These are phyloP conservation scores for Eulemur albifrons DNA, from an alignment of 2,797 vertebrate genomes.

Conservation along the genomic window DNA sequence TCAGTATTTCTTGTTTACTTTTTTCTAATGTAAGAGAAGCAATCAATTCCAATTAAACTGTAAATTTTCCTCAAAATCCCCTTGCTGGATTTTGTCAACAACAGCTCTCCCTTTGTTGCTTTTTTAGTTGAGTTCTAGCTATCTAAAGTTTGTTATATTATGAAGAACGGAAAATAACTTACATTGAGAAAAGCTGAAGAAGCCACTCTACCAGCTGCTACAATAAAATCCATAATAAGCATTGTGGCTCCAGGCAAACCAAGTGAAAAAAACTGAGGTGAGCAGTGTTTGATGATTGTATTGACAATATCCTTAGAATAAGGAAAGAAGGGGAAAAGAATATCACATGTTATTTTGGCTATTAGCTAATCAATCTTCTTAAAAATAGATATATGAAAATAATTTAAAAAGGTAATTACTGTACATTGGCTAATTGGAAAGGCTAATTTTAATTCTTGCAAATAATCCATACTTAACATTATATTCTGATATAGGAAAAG, in stretches of 20 bases:
- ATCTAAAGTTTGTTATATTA: neutral
- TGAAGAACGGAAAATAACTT: slow-evolving; percentile 78
- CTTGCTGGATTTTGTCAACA: slow-evolving; percentile 33
- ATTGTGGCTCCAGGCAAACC: slow-evolving; percentile 97
- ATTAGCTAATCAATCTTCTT: slow-evolving; percentile 54
- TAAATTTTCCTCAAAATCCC: neutral
- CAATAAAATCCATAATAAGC: slow-evolving; percentile 98
- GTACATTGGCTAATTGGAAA: slow-evolving; percentile 25
- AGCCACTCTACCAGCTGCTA: slow-evolving; percentile 96
- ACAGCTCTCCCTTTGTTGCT: neutral
- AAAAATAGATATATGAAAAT: slow-evolving; percentile 42
- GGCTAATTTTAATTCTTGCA: slow-evolving; percentile 41
- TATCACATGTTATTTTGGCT: slow-evolving; percentile 51
- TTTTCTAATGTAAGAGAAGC: neutral
- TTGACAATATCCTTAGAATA: slow-evolving; percentile 95
- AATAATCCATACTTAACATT: slow-evolving; percentile 20
- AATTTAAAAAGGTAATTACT: slow-evolving; percentile 40
- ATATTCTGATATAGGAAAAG: slow-evolving; percentile 37
- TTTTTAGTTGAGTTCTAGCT: neutral
- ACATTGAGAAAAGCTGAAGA: slow-evolving; percentile 97
- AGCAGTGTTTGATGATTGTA: slow-evolving; percentile 99
- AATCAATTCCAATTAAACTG: slow-evolving; percentile 23
- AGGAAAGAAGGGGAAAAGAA: slow-evolving; percentile 50
- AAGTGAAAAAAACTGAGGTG: slow-evolving; percentile 97
- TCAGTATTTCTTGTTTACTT: neutral